Conservation (phyloP, 2,888 invertebrate genomes). For the Lagria hirta region DNA sequence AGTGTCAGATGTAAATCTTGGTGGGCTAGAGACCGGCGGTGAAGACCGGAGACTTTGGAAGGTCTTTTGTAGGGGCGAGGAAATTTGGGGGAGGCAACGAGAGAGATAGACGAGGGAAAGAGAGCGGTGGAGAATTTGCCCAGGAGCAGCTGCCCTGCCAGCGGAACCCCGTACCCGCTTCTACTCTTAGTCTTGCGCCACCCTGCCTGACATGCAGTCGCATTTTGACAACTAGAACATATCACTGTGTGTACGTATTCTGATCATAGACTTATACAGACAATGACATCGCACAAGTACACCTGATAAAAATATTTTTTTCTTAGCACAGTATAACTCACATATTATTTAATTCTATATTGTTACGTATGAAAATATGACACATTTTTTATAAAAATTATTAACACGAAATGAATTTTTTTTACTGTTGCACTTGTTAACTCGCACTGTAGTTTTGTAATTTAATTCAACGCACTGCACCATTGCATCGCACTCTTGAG, state of each 20-base stretch:
- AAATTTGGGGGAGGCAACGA: slow-evolving; percentile 34
- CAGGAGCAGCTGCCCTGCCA: slow-evolving; percentile 49
- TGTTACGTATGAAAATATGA: slow-evolving; percentile 7
- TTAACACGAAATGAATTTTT: slow-evolving; percentile 32
- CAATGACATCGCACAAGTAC: slow-evolving; percentile 36
- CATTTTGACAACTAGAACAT: slow-evolving; percentile 38
- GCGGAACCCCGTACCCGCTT: slow-evolving; percentile 46
- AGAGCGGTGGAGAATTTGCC: slow-evolving; percentile 45
- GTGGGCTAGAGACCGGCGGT: slow-evolving; percentile 11
- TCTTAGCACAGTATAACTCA: slow-evolving; percentile 15
- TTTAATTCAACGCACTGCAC: slow-evolving; percentile 34
- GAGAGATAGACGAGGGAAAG: slow-evolving; percentile 35
- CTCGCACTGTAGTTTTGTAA: slow-evolving; percentile 32
- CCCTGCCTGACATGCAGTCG: slow-evolving; percentile 46
- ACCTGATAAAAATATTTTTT: slow-evolving; percentile 33
- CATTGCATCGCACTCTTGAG: slow-evolving; percentile 35
- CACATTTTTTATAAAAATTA: slow-evolving; percentile 17
- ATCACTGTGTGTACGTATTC: slow-evolving; percentile 44
- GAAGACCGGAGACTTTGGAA: slow-evolving; percentile 21
- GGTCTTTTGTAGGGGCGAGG: slow-evolving; percentile 27
- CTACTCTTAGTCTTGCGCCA: slow-evolving; percentile 50
- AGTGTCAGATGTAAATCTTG: too few relatives aligned
- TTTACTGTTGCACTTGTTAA: slow-evolving; percentile 35
- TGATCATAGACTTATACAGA: slow-evolving; percentile 31
- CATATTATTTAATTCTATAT: slow-evolving; percentile 1